phyloP scores from a whole-genome alignment of 2,888 invertebrate genomes.

The Acrobasis suavella region DNA sequence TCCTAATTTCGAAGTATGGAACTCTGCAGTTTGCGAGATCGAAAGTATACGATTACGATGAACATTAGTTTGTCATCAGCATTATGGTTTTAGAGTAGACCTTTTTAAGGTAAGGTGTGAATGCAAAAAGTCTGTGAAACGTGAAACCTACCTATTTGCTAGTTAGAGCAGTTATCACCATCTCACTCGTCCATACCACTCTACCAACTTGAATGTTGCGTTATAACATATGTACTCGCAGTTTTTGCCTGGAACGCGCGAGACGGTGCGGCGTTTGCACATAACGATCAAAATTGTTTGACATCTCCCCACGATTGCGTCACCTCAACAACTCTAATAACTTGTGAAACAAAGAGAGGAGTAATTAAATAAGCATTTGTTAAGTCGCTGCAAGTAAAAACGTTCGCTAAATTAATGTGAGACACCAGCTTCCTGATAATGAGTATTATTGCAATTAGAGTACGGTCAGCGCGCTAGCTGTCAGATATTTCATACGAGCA shows the following conservation, averaged over 20 bases:
- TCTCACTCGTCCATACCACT: neutral
- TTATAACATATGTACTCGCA: neutral
- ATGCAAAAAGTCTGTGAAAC: too few relatives aligned
- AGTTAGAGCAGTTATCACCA: neutral
- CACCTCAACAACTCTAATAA: constrained; percentile 52
- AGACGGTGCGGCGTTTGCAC: constrained; percentile 50
- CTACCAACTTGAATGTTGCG: constrained; percentile 25
- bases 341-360: constrained; percentile 68
- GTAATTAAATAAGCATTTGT: constrained; percentile 78
- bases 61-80: too few relatives aligned
- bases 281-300: constrained; percentile 67
- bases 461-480: constrained; percentile 61
- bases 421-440: constrained; percentile 75
- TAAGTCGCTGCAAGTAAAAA: constrained; percentile 69
- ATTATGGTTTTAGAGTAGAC: too few relatives aligned
- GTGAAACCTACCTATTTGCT: too few relatives aligned
- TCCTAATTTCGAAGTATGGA: too few relatives aligned
- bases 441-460: constrained; percentile 75
- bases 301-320: constrained; percentile 63
- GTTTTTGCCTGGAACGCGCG: constrained; percentile 44
- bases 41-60: too few relatives aligned
- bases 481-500: constrained; percentile 46
- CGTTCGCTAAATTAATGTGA: constrained; percentile 69
- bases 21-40: too few relatives aligned
- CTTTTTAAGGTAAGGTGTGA: too few relatives aligned